A percentile compares a stretch with the other conserved stretches of the same genome.
Evolutionary conservation across 2,888 invertebrate genomes (phyloP).

Genomic region (Drosophila stalkeri): DNA sequence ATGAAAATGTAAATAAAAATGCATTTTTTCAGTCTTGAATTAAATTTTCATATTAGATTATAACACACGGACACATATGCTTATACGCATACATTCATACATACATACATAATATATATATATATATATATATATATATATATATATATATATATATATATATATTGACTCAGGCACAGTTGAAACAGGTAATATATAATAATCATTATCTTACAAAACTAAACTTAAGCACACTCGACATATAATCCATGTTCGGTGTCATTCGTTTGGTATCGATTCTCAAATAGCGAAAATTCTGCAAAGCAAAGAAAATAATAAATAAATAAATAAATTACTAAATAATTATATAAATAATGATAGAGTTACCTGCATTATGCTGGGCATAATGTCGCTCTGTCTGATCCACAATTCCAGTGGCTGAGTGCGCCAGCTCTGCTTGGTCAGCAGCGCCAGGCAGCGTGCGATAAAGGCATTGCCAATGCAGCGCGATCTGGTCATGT

Average conservation of each 20-base stretch:
- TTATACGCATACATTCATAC: not conserved
- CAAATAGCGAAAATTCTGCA: constrained; percentile 59
- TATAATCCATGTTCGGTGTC: constrained; percentile 40
- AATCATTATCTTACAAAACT: constrained; percentile 54
- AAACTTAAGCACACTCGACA: constrained; percentile 75
- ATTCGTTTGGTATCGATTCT: constrained; percentile 63
- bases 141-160: too few species aligned
- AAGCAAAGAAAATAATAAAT: not conserved
- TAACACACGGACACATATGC: not conserved
- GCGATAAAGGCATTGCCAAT: constrained; percentile 60
- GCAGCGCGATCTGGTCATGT: constrained; percentile 63
- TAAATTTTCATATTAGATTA: constrained; percentile 22
- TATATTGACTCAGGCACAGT: constrained; percentile 30
- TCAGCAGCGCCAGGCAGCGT: constrained; percentile 61
- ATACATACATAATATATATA: too few species aligned
- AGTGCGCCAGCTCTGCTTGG: constrained; percentile 71
- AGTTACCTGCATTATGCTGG: constrained; percentile 33
- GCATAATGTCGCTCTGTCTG: constrained; percentile 65
- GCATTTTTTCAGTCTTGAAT: constrained; percentile 21
- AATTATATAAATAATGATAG: not conserved
- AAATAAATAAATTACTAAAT: not conserved
- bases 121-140: too few species aligned
- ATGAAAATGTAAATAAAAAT: not conserved
- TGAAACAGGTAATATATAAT: constrained; percentile 7
- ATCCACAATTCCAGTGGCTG: constrained; percentile 71